Base-by-base conservation (phyloP, 2,888 invertebrate genomes). In the Drosophila nr. medialis region DNA sequence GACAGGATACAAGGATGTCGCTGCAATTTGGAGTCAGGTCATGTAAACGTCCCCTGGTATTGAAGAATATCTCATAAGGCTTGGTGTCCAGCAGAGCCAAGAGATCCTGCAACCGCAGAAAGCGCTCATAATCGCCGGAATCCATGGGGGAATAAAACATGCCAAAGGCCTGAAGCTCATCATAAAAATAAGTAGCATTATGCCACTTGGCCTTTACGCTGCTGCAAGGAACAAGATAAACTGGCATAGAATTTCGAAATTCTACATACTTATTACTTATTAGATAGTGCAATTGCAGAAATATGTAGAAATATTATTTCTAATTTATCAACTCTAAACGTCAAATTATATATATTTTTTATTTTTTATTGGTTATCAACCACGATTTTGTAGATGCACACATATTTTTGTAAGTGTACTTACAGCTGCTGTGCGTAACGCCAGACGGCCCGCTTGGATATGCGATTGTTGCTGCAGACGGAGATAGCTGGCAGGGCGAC, bases 401-500 rank as follows among this genome's bases (percentile, higher is more conserved):
- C 15, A 42, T 11, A 42, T 45, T 45, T 45, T 21, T 45, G 21
- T 18, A 6, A 48, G 38, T 50, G 45, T 2, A 79, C 86, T 72
- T 60, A 94, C 94, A 94, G 87, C 67, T 92, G 83, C 34, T 89
- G 81, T 0, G 93, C 93, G 49, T 93, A 91, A 34, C 78, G 71
- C 49, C 73, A 61, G 1, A 92, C 92, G 27, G 92, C 91, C 8
- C 67, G 81, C 64, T 89, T 91, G 55, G 94, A 94, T 54, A 94
- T 93, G 72, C 95, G 94, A 86, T 95, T 95, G 36, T 94, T 88
- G 72, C 94, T 94, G 83, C 95, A 95, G 2, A 95, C 84, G 0
- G 95, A 94, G 0, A 95, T 91, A 0, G 90, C 95, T 0, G 95
- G 95, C 85, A 95, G 95, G 66, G 94, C 93, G 2, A 95, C 93